Conservation (phyloP, 2,888 invertebrate genomes). For the Cynaeus angustus region DNA sequence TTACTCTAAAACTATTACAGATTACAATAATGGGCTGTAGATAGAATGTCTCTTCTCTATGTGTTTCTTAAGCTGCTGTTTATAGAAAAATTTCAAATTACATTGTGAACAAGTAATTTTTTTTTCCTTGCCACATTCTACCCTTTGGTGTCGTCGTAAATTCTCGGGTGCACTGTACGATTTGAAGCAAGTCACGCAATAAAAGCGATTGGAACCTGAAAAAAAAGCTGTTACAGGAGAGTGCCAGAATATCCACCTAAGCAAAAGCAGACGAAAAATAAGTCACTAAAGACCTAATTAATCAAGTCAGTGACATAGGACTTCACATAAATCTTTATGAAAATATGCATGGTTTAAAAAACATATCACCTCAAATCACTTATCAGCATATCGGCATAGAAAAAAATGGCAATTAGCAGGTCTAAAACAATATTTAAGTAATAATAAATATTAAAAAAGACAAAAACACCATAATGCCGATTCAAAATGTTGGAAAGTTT, state of each 20-base stretch:
- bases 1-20: not conserved
- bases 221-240: constrained; percentile 19
- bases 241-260: not conserved
- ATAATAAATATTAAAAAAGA: too few species aligned
- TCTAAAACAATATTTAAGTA: too few species aligned
- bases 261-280: not conserved
- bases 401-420: too few species aligned
- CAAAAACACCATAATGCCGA: too few species aligned
- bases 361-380: too few species aligned
- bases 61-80: constrained; percentile 47
- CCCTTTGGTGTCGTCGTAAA: constrained; percentile 71
- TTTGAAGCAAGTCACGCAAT: constrained; percentile 56
- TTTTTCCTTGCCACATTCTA: constrained; percentile 54
- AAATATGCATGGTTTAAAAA: too few species aligned
- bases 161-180: constrained; percentile 54
- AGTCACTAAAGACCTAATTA: too few species aligned
- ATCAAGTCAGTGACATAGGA: too few species aligned
- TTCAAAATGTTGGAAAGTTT: too few species aligned
- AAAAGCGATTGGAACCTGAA: constrained; percentile 40
- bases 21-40: not conserved
- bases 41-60: constrained; percentile 20
- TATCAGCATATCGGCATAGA: too few species aligned
- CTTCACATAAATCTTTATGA: too few species aligned
- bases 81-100: constrained; percentile 51
- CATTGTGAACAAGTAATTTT: constrained; percentile 51